Base-by-base conservation (phyloP, 2,113 vertebrate species). In the Abramis brama region DNA sequence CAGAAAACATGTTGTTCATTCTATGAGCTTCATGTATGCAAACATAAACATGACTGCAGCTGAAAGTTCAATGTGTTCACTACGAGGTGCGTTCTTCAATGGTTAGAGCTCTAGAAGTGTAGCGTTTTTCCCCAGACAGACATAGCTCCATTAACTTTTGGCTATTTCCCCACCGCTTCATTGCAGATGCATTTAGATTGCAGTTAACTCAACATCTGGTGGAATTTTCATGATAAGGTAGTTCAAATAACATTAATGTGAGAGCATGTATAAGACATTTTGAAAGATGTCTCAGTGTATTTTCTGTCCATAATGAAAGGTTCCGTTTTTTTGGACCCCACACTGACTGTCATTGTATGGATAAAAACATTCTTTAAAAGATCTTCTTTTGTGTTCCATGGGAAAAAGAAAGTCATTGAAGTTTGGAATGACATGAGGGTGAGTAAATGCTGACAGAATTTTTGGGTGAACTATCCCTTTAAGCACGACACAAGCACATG, bases 1-100 rank as follows among this genome's bases (percentile, higher is more conserved):
- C 4, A 47, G n/a, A 70, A 81, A 86, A 86, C 82, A 33, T 60
- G 57, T 66, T 79, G 81, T 60, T 62, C 43, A 25, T 74, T 84
- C 64, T 71, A 39, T 76, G 50, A 17, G 79, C 43, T 84, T 30
- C 27, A 59, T 33, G 12, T 79, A 78, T 76, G 71, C 75, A 88
- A 74, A 86, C 81, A 79, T 64, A 78, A 23, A 73, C 19, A 78
- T 7, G 27, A 36, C 62, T 57, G 11, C 75, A 7, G 2, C 45
- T 47, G 60, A 75, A 80, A 27, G 79, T 45, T 21, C 21, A 60
- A 4, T n/a, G 30, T 47, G 45, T 62, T 75, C 39, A 5, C 10
- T 30, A 6, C 2, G 19, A 33, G 8, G 23, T 57, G 80, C 27
- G n/a, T 80, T 36, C 39, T 27, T 52, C 39, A 55, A 73, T 66